Base-by-base conservation (phyloP, 2,797 vertebrate genomes). In the Etheostoma perlongum region DNA sequence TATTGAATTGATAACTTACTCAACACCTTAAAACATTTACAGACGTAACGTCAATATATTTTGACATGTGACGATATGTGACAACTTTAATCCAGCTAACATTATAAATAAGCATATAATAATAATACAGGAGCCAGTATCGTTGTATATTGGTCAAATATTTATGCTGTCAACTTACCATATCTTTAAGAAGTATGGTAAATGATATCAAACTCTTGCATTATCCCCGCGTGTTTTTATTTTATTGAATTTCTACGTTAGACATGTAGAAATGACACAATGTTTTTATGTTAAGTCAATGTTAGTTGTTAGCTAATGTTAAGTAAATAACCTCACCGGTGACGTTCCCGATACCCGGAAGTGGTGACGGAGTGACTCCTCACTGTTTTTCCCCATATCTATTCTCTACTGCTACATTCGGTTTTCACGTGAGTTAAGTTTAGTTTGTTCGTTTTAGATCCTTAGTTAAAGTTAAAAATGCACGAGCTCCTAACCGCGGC, bases 341-440 rank as follows among this genome's bases (percentile, higher is more conserved):
- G 46, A 81, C 47, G 61, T 73, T 65, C 25, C 1, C 12, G 1
- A 25, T 27, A n/a, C 44, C 64, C 64, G 58, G 78, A 89, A 77
- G 46, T 66, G 0, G 23, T 11, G 19, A 1, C 65, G 25, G 77
- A 89, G 88, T 90, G 87, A 79, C n/a, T 2, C 52, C 6, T 91
- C 59, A 0, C 0, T 2, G 0, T 2, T 13, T 1, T 27, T 3
- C 1, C 0, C n/a, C 0, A 67, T 11, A 40, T 40, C 36, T 40
- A 11, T 40, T 82, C 84, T 85, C 18, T 72, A 0, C 14, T n/a
- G 0, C 10, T 36, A 44, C 51, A 44, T 47, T 51, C 27, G 27
- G 18, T n/a, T 33, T 92, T 91, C 90, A 93, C 91, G 92, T 93
- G 93, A 93, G 93, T 91, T 48, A 60, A 82, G 58, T 92, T 87